Conservation (phyloP, 2,113 vertebrate genomes). For the Syngnathus typhle region DNA sequence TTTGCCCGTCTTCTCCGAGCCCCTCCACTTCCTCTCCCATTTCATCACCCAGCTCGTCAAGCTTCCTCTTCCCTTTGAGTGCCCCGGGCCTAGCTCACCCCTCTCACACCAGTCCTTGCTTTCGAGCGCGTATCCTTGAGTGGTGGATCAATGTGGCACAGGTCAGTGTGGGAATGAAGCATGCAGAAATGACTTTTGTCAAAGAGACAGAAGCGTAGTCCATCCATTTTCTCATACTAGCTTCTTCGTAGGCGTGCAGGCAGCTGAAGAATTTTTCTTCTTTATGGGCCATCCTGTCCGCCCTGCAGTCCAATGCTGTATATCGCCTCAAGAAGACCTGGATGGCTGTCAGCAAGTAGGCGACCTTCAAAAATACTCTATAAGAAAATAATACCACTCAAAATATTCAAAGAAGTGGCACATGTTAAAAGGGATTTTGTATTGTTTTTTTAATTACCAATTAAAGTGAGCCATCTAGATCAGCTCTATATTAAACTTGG, state of each 20-base stretch:
- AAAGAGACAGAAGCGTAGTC: neutral
- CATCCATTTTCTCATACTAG: neutral
- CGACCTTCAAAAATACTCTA: neutral
- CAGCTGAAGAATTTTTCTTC: slow-evolving; percentile 83
- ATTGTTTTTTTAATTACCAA: neutral
- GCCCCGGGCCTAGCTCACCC: slow-evolving; percentile 42
- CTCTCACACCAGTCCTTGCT: slow-evolving; percentile 43
- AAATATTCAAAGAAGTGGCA: neutral
- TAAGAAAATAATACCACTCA: neutral
- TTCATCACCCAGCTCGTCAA: slow-evolving; percentile 32
- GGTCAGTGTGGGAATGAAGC: slow-evolving; percentile 51
- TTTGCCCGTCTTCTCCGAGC: slow-evolving; percentile 49
- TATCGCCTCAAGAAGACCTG: slow-evolving; percentile 84
- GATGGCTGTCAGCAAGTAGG: slow-evolving; percentile 77
- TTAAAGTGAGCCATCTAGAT: no score
- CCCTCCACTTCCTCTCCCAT: slow-evolving; percentile 43
- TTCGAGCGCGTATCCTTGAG: slow-evolving; percentile 75
- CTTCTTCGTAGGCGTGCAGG: slow-evolving; percentile 70
- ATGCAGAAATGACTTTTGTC: neutral
- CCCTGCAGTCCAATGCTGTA: slow-evolving; percentile 83
- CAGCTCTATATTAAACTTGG: no score
- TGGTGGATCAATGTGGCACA: slow-evolving; percentile 81
- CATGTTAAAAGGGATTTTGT: neutral
- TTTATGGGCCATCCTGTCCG: slow-evolving; percentile 79
- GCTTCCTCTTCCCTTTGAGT: slow-evolving; percentile 42